A percentile compares a stretch with the other conserved stretches of the same genome.
These are phyloP conservation scores for Sphaerophoria taeniata DNA, from an alignment of 2,888 invertebrate genomes.

Conservation along the genomic window DNA sequence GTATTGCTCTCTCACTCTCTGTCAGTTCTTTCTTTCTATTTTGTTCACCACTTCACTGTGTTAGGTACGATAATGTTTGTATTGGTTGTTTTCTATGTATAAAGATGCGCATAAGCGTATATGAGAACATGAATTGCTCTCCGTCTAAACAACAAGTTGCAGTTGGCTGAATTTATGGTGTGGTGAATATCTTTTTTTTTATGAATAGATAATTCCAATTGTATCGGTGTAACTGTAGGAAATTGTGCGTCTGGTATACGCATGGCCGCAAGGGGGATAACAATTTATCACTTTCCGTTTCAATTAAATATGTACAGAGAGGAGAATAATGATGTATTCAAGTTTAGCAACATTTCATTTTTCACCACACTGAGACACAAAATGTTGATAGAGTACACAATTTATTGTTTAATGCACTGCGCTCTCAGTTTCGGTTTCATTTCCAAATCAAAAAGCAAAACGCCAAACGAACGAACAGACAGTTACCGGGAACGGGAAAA, in stretches of 20 bases:
- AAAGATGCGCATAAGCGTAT: not conserved
- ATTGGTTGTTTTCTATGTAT: not conserved
- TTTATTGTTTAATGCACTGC: not conserved
- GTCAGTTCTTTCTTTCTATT: conserved; percentile 19
- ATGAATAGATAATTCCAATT: not conserved
- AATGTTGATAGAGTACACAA: conserved; percentile 55
- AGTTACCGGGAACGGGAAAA: conserved; percentile 14
- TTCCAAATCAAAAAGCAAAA: conserved; percentile 31
- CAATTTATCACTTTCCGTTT: conserved; percentile 82
- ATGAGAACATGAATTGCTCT: conserved; percentile 39
- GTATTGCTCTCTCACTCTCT: conserved; percentile 48
- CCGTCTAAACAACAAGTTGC: conserved; percentile 68
- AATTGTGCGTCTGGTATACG: conserved; percentile 68
- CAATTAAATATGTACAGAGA: conserved; percentile 57
- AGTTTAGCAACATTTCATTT: conserved; percentile 49
- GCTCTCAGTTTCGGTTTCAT: conserved; percentile 48
- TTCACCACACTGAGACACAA: conserved; percentile 44
- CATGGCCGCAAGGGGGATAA: conserved; percentile 69
- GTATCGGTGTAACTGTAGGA: conserved; percentile 51
- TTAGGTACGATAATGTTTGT: not conserved
- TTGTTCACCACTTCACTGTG: conserved; percentile 5
- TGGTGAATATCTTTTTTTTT: conserved; percentile 39
- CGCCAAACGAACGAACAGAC: conserved; percentile 19
- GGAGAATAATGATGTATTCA: conserved; percentile 17
- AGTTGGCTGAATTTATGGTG: conserved; percentile 47